These are phyloP conservation scores for Diorhabda carinulata DNA, from an alignment of 1,140 invertebrate species.

Conservation along the genomic window DNA sequence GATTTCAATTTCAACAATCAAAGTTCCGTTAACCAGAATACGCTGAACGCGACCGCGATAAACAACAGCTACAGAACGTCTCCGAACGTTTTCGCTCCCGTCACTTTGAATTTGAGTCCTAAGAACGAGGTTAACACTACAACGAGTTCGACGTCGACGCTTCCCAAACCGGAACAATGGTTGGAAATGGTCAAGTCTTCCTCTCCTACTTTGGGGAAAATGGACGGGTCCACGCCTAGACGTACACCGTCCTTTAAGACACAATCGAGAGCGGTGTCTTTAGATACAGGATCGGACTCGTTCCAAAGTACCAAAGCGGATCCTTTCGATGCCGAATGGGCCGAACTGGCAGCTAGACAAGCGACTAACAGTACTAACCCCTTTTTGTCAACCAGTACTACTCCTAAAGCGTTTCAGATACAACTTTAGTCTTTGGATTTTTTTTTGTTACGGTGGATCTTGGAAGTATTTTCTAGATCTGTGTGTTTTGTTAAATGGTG, in stretches of 20 bases:
- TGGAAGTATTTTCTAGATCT: neutral
- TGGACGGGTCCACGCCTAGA: slow-evolving; percentile 49
- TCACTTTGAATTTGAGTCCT: slow-evolving; percentile 48
- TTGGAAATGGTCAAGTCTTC: slow-evolving; percentile 62
- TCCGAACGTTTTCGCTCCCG: slow-evolving; percentile 40
- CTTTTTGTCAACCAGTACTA: slow-evolving; percentile 51
- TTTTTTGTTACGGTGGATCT: slow-evolving; percentile 5
- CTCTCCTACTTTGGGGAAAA: slow-evolving; percentile 41
- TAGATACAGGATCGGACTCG: slow-evolving; percentile 52
- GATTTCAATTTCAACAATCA: slow-evolving; percentile 55
- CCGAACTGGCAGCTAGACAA: slow-evolving; percentile 50
- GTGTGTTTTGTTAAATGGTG: slow-evolving; percentile 3
- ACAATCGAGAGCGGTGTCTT: slow-evolving; percentile 59
- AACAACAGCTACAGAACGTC: slow-evolving; percentile 39
- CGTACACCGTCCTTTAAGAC: slow-evolving; percentile 53
- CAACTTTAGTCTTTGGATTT: slow-evolving; percentile 53
- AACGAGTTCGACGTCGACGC: slow-evolving; percentile 39
- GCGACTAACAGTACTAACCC: slow-evolving; percentile 51
- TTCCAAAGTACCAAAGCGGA: slow-evolving; percentile 52
- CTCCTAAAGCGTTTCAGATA: slow-evolving; percentile 62
- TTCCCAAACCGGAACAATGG: slow-evolving; percentile 75
- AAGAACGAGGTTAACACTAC: slow-evolving; percentile 32
- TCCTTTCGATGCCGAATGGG: slow-evolving; percentile 87
- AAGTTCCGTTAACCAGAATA: slow-evolving; percentile 55
- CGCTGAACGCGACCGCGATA: slow-evolving; percentile 43